Evolutionary conservation across 1,140 invertebrate genomes (phyloP).

Genomic region (Mylabris phalerata): DNA sequence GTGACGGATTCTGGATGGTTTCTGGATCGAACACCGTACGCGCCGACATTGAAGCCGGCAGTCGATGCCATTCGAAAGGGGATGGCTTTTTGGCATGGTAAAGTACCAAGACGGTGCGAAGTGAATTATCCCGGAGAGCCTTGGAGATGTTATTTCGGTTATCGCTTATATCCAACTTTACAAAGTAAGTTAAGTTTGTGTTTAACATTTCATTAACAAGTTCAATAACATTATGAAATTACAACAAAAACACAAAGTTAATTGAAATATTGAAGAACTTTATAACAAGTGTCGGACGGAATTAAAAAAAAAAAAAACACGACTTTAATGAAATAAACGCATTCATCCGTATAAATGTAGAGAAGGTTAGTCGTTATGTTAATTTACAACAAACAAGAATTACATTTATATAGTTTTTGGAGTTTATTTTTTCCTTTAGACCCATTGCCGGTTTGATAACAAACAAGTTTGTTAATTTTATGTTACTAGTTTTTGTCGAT

Average conservation of each 20-base stretch:
- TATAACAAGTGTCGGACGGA: no score
- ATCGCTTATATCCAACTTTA: slow-evolving; percentile 79
- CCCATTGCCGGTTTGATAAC: no score
- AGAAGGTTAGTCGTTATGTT: no score
- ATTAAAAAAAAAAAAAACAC: no score
- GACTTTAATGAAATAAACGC: no score
- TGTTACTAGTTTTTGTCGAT: no score
- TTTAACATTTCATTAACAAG: background rate
- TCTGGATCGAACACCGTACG: slow-evolving; percentile 71
- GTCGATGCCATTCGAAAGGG: slow-evolving; percentile 67
- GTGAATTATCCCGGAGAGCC: slow-evolving; percentile 62
- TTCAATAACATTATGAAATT: slow-evolving; percentile 10
- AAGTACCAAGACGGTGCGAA: slow-evolving; percentile 68
- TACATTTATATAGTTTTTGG: no score
- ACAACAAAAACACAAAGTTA: background rate
- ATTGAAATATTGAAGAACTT: no score
- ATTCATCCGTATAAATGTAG: no score
- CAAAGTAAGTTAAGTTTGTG: slow-evolving; percentile 52
- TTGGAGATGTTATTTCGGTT: slow-evolving; percentile 90
- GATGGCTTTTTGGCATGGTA: slow-evolving; percentile 75
- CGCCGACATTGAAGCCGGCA: slow-evolving; percentile 46
- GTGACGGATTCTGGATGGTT: slow-evolving; percentile 93
- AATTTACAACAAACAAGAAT: no score
- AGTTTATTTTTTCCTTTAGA: no score
- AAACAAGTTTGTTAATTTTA: no score